These are phyloP conservation scores for Cynopterus sphinx DNA, from an alignment of 2,797 vertebrate species.

Conservation along the genomic window DNA sequence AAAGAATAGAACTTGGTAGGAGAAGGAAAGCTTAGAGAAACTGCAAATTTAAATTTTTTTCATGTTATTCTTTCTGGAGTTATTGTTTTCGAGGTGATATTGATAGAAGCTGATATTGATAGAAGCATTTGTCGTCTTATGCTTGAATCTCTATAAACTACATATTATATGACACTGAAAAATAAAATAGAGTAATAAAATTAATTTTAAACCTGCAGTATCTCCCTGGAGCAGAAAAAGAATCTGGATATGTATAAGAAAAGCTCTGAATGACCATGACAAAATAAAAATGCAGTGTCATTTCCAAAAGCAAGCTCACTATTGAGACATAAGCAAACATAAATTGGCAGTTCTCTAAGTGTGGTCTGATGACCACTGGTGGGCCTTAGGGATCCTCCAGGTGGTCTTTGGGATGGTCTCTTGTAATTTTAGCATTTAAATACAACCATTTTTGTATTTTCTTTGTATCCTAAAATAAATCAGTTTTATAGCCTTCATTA, in stretches of 20 bases:
- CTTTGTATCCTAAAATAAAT: conserved; percentile 51
- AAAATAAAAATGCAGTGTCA: background rate
- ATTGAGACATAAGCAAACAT: background rate
- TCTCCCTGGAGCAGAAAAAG: background rate
- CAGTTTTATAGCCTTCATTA: conserved; percentile 26
- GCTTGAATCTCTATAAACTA: background rate
- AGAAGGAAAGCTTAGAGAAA: background rate
- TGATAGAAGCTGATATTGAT: background rate
- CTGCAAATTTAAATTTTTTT: background rate
- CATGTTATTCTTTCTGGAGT: background rate
- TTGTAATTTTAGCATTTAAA: conserved; percentile 42
- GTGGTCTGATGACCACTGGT: background rate
- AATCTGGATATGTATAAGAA: background rate
- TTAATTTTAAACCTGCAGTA: background rate
- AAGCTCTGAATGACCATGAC: background rate
- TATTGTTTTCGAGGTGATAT: background rate
- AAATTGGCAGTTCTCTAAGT: background rate
- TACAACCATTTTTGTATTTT: conserved; percentile 21
- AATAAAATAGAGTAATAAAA: background rate
- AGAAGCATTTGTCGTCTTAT: background rate
- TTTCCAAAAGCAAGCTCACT: conserved; percentile 5
- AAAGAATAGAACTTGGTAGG: background rate
- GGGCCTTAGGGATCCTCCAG: background rate
- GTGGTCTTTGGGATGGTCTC: background rate
- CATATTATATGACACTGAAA: background rate